phyloP scores from a whole-genome alignment of 2,888 invertebrate species.

The Drosophila niveifrons region DNA sequence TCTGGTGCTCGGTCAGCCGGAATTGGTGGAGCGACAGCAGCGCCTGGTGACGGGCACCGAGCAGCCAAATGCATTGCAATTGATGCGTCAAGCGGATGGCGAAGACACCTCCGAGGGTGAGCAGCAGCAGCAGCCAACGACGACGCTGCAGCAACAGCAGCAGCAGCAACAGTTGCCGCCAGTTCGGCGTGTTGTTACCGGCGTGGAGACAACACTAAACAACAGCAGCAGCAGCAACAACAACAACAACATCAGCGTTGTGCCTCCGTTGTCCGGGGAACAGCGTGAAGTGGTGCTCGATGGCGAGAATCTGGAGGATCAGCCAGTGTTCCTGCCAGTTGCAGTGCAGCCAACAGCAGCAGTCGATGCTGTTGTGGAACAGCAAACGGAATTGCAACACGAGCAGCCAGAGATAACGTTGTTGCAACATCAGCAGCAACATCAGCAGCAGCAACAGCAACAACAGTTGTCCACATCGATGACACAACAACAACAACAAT shows the following conservation, averaged over 20 bases:
- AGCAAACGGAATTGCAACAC: conserved; percentile 33
- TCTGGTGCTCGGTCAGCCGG: conserved; percentile 89
- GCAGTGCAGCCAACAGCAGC: conserved; percentile 16
- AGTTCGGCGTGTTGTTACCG: conserved; percentile 86
- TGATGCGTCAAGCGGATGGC: conserved; percentile 85
- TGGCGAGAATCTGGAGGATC: conserved; percentile 87
- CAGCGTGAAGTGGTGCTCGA: conserved; percentile 88
- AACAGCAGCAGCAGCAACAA: background rate
- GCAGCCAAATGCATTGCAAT: conserved; percentile 78
- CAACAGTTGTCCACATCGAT: conserved; percentile 53
- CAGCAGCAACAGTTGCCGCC: conserved; percentile 68
- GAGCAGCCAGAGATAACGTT: conserved; percentile 7
- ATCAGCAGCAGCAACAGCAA: conserved; percentile 35
- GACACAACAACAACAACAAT: conserved; percentile 24
- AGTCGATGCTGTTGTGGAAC: conserved; percentile 12
- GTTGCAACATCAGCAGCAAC: conserved; percentile 16
- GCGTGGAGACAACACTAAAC: conserved; percentile 85
- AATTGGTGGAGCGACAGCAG: conserved; percentile 85
- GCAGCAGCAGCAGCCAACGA: conserved; percentile 19
- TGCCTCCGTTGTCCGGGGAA: conserved; percentile 73
- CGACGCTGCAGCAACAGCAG: conserved; percentile 24
- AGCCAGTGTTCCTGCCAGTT: conserved; percentile 51
- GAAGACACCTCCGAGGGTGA: conserved; percentile 84
- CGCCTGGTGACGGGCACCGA: conserved; percentile 85
- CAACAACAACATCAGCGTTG: background rate